Base-by-base conservation (phyloP, 2,113 vertebrate genomes). In the Myiagra hebetior region DNA sequence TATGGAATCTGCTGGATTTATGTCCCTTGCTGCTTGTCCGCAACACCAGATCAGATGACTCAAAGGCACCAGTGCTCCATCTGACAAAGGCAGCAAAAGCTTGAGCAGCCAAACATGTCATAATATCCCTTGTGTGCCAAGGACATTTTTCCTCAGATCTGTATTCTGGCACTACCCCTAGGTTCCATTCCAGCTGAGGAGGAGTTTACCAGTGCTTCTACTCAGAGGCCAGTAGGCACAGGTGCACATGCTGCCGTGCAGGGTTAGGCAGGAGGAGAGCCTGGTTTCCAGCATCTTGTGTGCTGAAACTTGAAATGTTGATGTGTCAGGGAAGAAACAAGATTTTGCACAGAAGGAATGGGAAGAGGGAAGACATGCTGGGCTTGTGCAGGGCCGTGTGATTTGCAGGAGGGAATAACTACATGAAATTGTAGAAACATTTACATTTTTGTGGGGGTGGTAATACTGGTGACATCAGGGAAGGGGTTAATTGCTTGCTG, bases 401-500 rank as follows among this genome's bases (percentile, higher is more conserved):
- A 60, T 75, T 85, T 91, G 19, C 70, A 69, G 50, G 37, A 75
- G 49, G 21, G 23, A 77, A 39, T n/a, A 44, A 26, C 52, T 69
- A 50, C 33, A 10, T 2, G 22, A 67, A 60, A 77, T 44, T 6
- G 3, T 44, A 55, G 74, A 44, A 70, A 21, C 31, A 18, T 15
- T 59, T 65, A 15, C 74, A 7, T 84, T 91, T 94, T 70, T 70
- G 42, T n/a, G 62, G 63, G 35, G 30, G 17, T 91, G 78, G 42
- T 65, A 30, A 73, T 93, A 62, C 35, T 75, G 60, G 27, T 91
- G 82, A 56, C 63, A 87, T 26, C 26, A 26, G 52, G 41, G 81
- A 91, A 85, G 42, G 87, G 31, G 80, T 93, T 95, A 93, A 92
- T 93, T 95, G 81, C 57, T 77, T 35, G 33, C 67, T 53, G 17